Conservation (phyloP, 2,888 invertebrate genomes). For the Oxystoma pomonae region DNA sequence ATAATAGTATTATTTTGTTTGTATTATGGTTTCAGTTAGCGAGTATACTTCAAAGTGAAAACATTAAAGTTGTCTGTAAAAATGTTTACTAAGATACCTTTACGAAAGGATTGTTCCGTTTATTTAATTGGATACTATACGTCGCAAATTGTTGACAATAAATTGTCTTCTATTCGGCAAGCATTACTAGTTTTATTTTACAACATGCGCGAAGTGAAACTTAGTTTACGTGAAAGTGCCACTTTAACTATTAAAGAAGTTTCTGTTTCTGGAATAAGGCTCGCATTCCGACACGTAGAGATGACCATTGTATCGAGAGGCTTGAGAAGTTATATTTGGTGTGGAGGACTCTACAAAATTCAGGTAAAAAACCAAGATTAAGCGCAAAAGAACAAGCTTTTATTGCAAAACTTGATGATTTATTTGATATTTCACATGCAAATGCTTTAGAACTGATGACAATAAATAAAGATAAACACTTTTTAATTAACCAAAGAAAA, state of each 20-base stretch:
- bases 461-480: constrained; percentile 6
- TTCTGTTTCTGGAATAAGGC: background rate
- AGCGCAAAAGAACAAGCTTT: constrained; percentile 3
- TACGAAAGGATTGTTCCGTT: constrained; percentile 1
- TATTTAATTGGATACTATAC: constrained; percentile 4
- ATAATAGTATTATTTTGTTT: background rate
- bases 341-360: constrained; percentile 1
- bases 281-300: background rate
- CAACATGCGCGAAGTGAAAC: constrained; percentile 4
- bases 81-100: background rate
- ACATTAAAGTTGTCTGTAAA: background rate
- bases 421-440: constrained; percentile 9
- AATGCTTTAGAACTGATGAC: constrained; percentile 1
- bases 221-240: constrained; percentile 3
- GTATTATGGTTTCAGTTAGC: background rate
- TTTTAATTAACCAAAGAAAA: background rate
- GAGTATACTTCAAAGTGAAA: background rate
- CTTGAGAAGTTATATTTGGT: constrained; percentile 2
- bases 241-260: constrained; percentile 1
- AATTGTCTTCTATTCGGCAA: constrained; percentile 7
- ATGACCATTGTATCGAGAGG: constrained; percentile 7
- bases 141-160: background rate
- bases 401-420: background rate
- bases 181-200: background rate
- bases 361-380: background rate